These are phyloP conservation scores for Teleopsis dalmanni DNA, from an alignment of 1,140 invertebrate species.

Conservation along the genomic window DNA sequence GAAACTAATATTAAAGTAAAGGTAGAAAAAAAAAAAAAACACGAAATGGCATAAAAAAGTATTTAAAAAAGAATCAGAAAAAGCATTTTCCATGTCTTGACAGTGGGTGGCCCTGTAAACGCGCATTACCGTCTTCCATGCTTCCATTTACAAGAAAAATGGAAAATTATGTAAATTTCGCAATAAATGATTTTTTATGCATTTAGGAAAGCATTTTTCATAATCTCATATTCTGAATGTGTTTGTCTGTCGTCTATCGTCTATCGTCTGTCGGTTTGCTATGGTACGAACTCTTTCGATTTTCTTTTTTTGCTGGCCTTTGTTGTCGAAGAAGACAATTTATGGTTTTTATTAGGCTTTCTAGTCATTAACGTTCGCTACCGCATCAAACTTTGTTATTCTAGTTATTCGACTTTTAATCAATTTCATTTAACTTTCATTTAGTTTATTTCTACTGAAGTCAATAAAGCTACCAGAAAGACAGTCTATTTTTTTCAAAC, in stretches of 20 bases:
- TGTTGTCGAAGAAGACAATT: too few species aligned
- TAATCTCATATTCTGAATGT: background rate
- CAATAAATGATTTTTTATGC: constrained; percentile 12
- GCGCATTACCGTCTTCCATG: background rate
- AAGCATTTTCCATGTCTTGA: background rate
- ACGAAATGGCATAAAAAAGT: background rate
- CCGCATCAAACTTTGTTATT: too few species aligned
- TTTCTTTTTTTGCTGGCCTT: too few species aligned
- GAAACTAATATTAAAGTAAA: background rate
- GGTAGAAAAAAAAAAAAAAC: background rate
- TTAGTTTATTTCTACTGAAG: too few species aligned
- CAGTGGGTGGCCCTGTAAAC: constrained; percentile 1
- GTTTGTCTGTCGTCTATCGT: background rate
- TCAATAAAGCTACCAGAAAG: too few species aligned
- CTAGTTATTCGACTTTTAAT: too few species aligned
- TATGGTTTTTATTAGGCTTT: too few species aligned
- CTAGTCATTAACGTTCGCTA: too few species aligned
- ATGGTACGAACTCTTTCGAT: too few species aligned
- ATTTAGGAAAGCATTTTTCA: constrained; percentile 8
- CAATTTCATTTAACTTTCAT: too few species aligned
- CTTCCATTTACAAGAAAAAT: background rate
- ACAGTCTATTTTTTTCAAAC: too few species aligned
- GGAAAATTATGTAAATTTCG: constrained; percentile 13
- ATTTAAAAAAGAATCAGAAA: background rate
- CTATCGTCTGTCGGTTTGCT: too few species aligned